These are phyloP conservation scores for Agrotis clavis DNA, from an alignment of 2,888 invertebrate genomes.

Conservation along the genomic window DNA sequence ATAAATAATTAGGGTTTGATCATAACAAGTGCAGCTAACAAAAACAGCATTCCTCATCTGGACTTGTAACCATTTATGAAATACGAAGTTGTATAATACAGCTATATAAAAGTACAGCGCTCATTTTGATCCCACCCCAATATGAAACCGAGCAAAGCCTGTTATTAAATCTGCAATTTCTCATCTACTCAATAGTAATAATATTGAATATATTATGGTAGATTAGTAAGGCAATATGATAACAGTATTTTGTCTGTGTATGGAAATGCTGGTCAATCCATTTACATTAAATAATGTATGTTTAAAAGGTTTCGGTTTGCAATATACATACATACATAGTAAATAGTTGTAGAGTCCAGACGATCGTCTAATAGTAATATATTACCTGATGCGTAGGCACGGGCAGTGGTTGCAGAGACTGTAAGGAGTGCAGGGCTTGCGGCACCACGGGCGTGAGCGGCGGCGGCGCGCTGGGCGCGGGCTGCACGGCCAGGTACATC, in stretches of 20 bases:
- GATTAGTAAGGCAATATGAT: slow-evolving; percentile 44
- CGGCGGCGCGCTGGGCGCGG: slow-evolving; percentile 88
- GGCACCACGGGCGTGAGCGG: slow-evolving; percentile 72
- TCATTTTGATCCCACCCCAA: slow-evolving; percentile 70
- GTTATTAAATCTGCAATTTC: slow-evolving; percentile 44
- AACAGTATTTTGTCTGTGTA: slow-evolving; percentile 46
- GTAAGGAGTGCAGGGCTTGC: slow-evolving; percentile 70
- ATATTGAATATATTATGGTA: slow-evolving; percentile 27
- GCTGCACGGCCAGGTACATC: slow-evolving; percentile 96
- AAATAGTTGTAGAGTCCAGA: slow-evolving; percentile 39
- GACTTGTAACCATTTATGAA: slow-evolving; percentile 24
- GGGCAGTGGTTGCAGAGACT: slow-evolving; percentile 80
- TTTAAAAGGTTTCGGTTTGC: slow-evolving; percentile 23
- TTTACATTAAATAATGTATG: slow-evolving; percentile 54
- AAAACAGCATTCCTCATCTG: slow-evolving; percentile 9
- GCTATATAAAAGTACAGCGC: slow-evolving; percentile 42
- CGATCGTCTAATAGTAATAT: slow-evolving; percentile 83
- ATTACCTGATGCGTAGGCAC: slow-evolving; percentile 89
- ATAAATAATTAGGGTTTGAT: slow-evolving; percentile 64
- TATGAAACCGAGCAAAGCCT: slow-evolving; percentile 35
- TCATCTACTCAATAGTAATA: slow-evolving; percentile 18
- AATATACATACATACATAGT: slow-evolving; percentile 58
- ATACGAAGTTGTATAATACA: slow-evolving; percentile 7
- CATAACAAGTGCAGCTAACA: slow-evolving; percentile 66
- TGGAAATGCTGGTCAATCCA: slow-evolving; percentile 34